phyloP scores from a whole-genome alignment of 2,113 vertebrate species.

The Passer domesticus region DNA sequence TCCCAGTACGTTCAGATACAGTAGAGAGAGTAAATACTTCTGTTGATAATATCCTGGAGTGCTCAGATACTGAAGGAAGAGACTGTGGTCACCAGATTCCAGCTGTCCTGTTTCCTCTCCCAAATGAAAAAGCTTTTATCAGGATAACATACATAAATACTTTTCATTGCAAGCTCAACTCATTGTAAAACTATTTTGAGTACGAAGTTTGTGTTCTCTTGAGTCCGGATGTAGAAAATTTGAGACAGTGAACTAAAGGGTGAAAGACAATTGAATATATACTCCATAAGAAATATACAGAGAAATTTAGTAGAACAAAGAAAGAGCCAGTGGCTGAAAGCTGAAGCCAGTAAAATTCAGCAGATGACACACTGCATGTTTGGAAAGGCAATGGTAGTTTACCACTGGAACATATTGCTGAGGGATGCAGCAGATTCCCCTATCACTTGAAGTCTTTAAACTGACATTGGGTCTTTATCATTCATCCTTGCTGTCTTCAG shows the following conservation, averaged over 20 bases:
- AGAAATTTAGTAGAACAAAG: not conserved
- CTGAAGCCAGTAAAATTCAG: not conserved
- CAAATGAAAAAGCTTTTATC: slow-evolving; percentile 18
- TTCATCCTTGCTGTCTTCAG: not conserved
- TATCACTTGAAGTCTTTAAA: not conserved
- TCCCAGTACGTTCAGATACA: not conserved
- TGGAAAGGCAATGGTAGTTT: not conserved
- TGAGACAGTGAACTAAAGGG: not conserved
- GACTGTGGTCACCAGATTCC: not conserved
- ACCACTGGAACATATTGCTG: not conserved
- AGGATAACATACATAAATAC: not conserved
- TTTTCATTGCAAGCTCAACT: not conserved
- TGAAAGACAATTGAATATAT: not conserved
- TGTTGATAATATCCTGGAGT: not conserved
- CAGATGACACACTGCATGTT: not conserved
- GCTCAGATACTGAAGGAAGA: not conserved
- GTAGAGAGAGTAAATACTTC: not conserved
- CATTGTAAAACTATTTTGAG: not conserved
- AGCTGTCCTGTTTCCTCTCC: slow-evolving; percentile 8
- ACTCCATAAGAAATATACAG: not conserved
- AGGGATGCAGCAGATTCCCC: not conserved
- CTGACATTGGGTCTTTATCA: not conserved
- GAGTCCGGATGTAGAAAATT: not conserved
- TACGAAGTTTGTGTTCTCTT: not conserved
- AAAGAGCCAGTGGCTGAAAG: not conserved